Evolutionary conservation across 2,888 invertebrate species (phyloP).

Genomic region (Andrena camellia): DNA sequence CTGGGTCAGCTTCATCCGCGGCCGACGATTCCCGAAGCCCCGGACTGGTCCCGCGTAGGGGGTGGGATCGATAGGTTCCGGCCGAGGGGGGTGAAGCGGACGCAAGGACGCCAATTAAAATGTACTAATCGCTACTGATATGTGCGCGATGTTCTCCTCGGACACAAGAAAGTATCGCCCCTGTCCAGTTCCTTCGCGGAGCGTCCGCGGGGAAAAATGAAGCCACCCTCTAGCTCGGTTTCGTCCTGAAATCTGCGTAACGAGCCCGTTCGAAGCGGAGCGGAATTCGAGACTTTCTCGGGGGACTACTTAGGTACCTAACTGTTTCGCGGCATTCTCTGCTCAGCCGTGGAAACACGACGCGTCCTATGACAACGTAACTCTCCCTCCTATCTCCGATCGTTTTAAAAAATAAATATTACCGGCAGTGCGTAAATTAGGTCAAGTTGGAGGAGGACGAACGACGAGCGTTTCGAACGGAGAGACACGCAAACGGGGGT

Average conservation of each 20-base stretch:
- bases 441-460: slow-evolving; percentile 55
- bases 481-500: neutral
- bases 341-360: slow-evolving; percentile 9
- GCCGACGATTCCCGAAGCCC: neutral
- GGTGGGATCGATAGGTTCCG: neutral
- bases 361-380: slow-evolving; percentile 4
- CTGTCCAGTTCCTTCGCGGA: slow-evolving; percentile 23
- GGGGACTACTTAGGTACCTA: neutral
- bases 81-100: slow-evolving; percentile 25
- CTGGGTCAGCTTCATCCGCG: slow-evolving; percentile 37
- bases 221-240: neutral
- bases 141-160: slow-evolving; percentile 65
- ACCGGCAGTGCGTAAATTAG: slow-evolving; percentile 65
- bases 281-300: slow-evolving; percentile 43
- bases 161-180: slow-evolving; percentile 35
- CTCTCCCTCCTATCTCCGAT: slow-evolving; percentile 5
- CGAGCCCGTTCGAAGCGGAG: slow-evolving; percentile 17
- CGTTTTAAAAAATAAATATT: slow-evolving; percentile 32
- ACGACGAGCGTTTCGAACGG: slow-evolving; percentile 20
- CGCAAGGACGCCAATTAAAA: slow-evolving; percentile 61
- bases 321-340: neutral
- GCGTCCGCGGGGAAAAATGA: slow-evolving; percentile 24
- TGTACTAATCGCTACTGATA: slow-evolving; percentile 72
- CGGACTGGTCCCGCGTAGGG: neutral
- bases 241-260: neutral